Evolutionary conservation across 2,888 invertebrate genomes (phyloP).

Genomic region (Athalia cordata): DNA sequence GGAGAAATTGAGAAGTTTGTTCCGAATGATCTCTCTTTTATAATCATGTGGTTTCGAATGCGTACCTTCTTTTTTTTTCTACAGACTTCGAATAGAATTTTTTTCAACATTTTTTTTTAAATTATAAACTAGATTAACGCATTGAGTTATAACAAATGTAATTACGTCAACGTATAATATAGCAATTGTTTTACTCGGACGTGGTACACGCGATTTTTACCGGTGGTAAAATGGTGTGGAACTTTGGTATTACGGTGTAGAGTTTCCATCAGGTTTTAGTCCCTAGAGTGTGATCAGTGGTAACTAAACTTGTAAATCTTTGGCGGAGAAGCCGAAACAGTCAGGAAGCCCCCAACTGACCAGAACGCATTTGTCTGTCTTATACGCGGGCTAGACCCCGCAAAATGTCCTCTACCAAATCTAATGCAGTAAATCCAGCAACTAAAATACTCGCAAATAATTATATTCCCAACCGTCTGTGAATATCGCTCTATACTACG

Average conservation of each 20-base stretch:
- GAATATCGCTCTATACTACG: too few species aligned
- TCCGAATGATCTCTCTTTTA: too few species aligned
- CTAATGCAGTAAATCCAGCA: too few species aligned
- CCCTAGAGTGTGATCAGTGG: conserved; percentile 72
- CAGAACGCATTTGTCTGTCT: conserved; percentile 73
- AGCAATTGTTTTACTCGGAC: background rate
- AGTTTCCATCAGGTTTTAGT: conserved; percentile 59
- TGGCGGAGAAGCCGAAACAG: conserved; percentile 52
- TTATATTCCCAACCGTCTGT: too few species aligned
- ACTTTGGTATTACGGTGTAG: conserved; percentile 25
- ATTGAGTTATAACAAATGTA: too few species aligned
- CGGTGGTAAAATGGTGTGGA: background rate
- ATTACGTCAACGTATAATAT: too few species aligned
- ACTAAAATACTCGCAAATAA: too few species aligned
- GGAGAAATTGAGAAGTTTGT: too few species aligned
- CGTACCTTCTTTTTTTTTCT: background rate
- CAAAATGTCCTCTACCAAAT: background rate
- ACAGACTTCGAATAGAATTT: too few species aligned
- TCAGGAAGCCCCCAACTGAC: conserved; percentile 69
- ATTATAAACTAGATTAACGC: too few species aligned
- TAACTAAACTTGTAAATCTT: conserved; percentile 74
- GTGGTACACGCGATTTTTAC: background rate
- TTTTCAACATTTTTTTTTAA: too few species aligned
- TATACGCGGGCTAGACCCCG: conserved; percentile 51
- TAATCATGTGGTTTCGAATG: background rate